Evolutionary conservation across 2,113 vertebrate species (phyloP), one percentile per base, ranked within the genome.

Genomic region (Talpa occidentalis): DNA sequence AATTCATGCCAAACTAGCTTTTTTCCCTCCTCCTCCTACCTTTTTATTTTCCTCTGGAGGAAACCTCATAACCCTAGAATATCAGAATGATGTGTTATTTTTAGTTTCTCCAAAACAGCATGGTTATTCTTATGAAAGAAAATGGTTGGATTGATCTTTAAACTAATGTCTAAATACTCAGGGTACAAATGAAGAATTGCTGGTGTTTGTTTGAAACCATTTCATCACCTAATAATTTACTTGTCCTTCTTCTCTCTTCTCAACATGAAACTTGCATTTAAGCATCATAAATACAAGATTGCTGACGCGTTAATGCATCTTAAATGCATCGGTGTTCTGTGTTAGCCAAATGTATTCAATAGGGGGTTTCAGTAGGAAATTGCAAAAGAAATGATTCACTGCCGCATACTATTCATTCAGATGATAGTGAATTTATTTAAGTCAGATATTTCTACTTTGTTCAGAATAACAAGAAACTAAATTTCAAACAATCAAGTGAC

Each of bases 41-140:
- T 4, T 42, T 88, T 66, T 37, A 11, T 44, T 66, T 66, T 69
- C 24, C 35, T n/a, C 35, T 85, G 15, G 35, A 79, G 35, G 11
- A 54, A 88, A 88, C 14, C 16, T 94, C 28, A 47, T 89, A 64
- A 80, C 62, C 49, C 74, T 42, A 69, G 49, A 84, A 32, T 80
- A 74, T 85, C 59, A 84, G 10, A 73, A 10, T 62, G 17, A 44
- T 28, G 6, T 67, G n/a, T 52, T 60, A 80, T 69, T 85, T 66
- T 88, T 78, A 91, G 52, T 66, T 88, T 73, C 47, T 92, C 35
- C 40, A 37, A 83, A 84, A 96, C 47, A 77, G 21, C 10, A 3
- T 42, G 72, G 35, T 30, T 56, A 17, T 79, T 88, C 42, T 74
- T 35, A 74, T 22, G 47, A 73, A 96, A 37, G n/a, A 62, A 67